Percentiles rank a stretch among this genome's conserved stretches.
These are phyloP conservation scores for Emydocephalus ijimae DNA, from an alignment of 2,113 vertebrate species.

Conservation along the genomic window DNA sequence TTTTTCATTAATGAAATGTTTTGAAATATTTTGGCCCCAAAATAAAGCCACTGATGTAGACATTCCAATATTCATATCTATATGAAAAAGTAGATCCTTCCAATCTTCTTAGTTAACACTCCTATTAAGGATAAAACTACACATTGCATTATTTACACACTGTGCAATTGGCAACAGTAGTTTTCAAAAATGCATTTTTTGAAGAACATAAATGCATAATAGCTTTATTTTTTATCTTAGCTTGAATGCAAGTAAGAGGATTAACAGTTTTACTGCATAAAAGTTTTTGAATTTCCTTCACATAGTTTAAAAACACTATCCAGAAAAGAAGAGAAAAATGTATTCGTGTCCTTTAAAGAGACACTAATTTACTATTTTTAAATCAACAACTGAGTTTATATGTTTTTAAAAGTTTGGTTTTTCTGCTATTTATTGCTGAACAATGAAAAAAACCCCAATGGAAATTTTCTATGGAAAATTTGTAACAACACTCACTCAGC, in stretches of 20 bases:
- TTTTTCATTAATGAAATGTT: not conserved
- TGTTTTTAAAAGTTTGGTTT: not conserved
- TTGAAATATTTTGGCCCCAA: not conserved
- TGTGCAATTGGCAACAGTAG: not conserved
- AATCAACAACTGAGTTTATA: not conserved
- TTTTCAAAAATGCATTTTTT: not conserved
- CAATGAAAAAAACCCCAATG: not conserved
- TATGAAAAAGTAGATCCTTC: not conserved
- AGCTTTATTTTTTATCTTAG: not conserved
- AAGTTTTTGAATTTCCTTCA: not conserved
- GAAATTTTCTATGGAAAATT: not conserved
- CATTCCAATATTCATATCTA: not conserved
- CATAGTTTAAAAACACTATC: not conserved
- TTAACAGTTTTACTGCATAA: not conserved
- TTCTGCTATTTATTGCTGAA: not conserved
- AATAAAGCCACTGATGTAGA: not conserved
- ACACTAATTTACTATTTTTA: not conserved
- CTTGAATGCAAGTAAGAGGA: not conserved
- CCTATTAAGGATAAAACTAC: not conserved
- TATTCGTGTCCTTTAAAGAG: not conserved
- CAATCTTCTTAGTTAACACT: not conserved
- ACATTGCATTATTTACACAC: not conserved
- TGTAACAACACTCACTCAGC: conserved; percentile 85
- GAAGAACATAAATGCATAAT: not conserved
- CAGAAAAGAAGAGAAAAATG: not conserved